phyloP scores from a whole-genome alignment of 2,113 vertebrate genomes.

The Xiphias gladius region DNA sequence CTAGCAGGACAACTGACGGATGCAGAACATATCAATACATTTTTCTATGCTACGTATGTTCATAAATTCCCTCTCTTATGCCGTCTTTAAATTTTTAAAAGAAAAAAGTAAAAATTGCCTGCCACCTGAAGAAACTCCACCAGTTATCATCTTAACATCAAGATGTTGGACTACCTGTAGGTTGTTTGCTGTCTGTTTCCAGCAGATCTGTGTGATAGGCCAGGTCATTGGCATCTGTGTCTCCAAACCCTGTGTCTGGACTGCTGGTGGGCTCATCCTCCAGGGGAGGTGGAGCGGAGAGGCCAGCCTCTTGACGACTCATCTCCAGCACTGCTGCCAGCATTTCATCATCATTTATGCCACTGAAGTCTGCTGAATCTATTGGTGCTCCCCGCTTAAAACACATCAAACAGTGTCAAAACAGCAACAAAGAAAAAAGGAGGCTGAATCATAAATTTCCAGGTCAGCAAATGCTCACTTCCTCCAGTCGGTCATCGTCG shows the following conservation, averaged over 20 bases:
- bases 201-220: slow-evolving; percentile 87
- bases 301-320: slow-evolving; percentile 87
- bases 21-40: background rate
- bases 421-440: background rate
- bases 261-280: slow-evolving; percentile 92
- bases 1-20: background rate
- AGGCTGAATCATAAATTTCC: background rate
- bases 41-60: background rate
- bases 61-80: no score
- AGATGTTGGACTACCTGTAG: slow-evolving; percentile 75
- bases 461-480: slow-evolving; percentile 50
- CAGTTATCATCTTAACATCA: background rate
- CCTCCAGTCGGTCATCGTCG: slow-evolving; percentile 81
- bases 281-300: slow-evolving; percentile 75
- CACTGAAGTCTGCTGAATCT: slow-evolving; percentile 84
- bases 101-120: background rate
- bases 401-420: background rate
- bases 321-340: slow-evolving; percentile 94
- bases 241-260: slow-evolving; percentile 96
- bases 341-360: slow-evolving; percentile 94
- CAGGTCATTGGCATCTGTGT: slow-evolving; percentile 90
- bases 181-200: slow-evolving; percentile 87
- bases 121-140: background rate
- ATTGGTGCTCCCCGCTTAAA: slow-evolving; percentile 56
- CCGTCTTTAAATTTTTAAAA: no score